Evolutionary conservation across 2,797 vertebrate genomes (phyloP).

Genomic region (Pyrocephalus nanus): DNA sequence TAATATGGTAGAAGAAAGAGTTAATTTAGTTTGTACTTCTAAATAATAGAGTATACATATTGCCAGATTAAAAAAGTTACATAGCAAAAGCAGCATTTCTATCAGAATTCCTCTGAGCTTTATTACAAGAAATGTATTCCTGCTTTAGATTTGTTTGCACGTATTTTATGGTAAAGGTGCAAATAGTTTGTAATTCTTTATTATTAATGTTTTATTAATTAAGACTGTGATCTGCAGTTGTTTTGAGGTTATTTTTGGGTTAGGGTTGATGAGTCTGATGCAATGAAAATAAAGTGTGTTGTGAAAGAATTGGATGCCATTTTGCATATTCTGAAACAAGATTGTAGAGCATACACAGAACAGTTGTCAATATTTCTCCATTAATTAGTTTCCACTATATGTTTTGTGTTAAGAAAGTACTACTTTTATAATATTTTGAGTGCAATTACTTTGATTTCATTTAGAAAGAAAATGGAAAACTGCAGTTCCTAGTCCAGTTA

Average conservation of each 20-base stretch:
- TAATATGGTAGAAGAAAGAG: background rate
- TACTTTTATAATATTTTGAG: background rate
- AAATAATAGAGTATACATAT: background rate
- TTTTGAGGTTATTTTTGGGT: background rate
- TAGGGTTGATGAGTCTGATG: background rate
- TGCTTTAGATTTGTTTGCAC: background rate
- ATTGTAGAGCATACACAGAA: background rate
- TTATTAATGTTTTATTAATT: background rate
- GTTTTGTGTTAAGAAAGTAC: background rate
- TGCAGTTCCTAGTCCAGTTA: slow-evolving; percentile 49
- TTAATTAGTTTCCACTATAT: background rate
- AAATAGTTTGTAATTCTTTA: background rate
- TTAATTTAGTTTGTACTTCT: slow-evolving; percentile 3
- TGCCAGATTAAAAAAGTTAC: background rate
- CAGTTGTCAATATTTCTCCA: background rate
- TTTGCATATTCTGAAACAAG: background rate
- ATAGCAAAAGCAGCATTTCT: background rate
- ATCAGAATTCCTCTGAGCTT: background rate
- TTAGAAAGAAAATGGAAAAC: slow-evolving; percentile 87
- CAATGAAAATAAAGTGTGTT: background rate
- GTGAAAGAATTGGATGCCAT: background rate
- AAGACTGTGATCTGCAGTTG: background rate
- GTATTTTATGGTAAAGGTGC: background rate
- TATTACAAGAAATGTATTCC: background rate
- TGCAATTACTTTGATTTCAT: slow-evolving; percentile 54